These are phyloP conservation scores for Epinephelus moara DNA, from an alignment of 2,113 vertebrate species.

Conservation along the genomic window DNA sequence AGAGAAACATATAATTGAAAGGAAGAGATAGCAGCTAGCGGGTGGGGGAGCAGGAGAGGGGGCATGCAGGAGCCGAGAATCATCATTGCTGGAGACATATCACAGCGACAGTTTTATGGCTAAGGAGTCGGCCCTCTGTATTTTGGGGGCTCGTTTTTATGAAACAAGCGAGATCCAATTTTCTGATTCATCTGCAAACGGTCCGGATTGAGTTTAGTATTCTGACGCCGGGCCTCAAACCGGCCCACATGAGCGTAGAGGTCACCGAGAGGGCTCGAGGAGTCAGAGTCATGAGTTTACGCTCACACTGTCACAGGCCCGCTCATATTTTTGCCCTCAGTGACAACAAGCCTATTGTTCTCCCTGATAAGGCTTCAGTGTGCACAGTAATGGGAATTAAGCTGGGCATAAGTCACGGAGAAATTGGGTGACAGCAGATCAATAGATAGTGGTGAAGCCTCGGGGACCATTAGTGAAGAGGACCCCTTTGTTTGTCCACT, in stretches of 20 bases:
- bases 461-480: conserved; percentile 78
- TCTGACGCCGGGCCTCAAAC: conserved; percentile 32
- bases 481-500: conserved; percentile 79
- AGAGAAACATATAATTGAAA: conserved; percentile 84
- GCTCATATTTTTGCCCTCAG: conserved; percentile 76
- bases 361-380: conserved; percentile 81
- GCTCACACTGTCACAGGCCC: conserved; percentile 67
- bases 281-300: conserved; percentile 78
- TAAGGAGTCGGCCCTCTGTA: conserved; percentile 55
- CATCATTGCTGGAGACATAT: conserved; percentile 76
- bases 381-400: conserved; percentile 82
- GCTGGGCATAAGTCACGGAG: conserved; percentile 80
- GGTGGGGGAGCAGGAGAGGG: conserved; percentile 35
- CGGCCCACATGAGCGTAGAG: conserved; percentile 62
- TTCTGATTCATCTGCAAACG: conserved; percentile 81
- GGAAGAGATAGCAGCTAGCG: conserved; percentile 74
- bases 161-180: conserved; percentile 81
- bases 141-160: conserved; percentile 66
- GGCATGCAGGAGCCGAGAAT: conserved; percentile 57
- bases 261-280: conserved; percentile 74
- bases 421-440: conserved; percentile 83
- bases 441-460: conserved; percentile 80
- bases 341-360: conserved; percentile 81
- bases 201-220: conserved; percentile 65
- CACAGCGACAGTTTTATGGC: conserved; percentile 81